Evolutionary conservation across 2,888 invertebrate species (phyloP).

Genomic region (Hyalella azteca): DNA sequence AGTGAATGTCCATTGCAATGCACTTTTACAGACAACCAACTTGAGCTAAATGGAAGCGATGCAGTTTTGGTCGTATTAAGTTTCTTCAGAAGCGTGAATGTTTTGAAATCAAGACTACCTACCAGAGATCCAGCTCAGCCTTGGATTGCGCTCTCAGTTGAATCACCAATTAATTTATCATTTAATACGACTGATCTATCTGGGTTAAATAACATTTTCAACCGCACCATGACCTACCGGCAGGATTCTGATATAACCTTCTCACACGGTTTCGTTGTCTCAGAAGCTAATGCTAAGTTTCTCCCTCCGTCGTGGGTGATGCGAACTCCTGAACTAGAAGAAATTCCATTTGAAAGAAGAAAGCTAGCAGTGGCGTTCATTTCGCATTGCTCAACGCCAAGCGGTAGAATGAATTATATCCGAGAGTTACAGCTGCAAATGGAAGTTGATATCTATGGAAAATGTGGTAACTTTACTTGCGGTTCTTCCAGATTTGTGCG

Average conservation of each 20-base stretch:
- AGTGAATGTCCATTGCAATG: slow-evolving; percentile 17
- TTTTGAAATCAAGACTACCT: not conserved
- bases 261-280: slow-evolving; percentile 40
- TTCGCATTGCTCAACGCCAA: not conserved
- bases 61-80: slow-evolving; percentile 45
- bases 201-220: not conserved
- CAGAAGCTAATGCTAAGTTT: not conserved
- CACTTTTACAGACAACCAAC: not conserved
- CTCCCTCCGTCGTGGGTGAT: slow-evolving; percentile 20
- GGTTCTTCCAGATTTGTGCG: slow-evolving; percentile 17
- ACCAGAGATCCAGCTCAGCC: slow-evolving; percentile 43
- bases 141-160: slow-evolving; percentile 45
- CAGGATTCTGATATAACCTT: slow-evolving; percentile 38
- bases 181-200: not conserved
- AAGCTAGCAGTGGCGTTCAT: slow-evolving; percentile 20
- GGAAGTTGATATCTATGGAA: slow-evolving; percentile 37
- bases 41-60: slow-evolving; percentile 20
- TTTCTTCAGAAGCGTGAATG: not conserved
- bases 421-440: not conserved
- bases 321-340: not conserved
- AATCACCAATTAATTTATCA: slow-evolving; percentile 4
- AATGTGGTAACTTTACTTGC: slow-evolving; percentile 21
- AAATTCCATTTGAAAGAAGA: not conserved
- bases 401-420: slow-evolving; percentile 19
- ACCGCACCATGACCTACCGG: slow-evolving; percentile 42